A percentile compares a stretch with the other conserved stretches of the same genome.
Conservation (phyloP, 37 sponge, comb jelly and placozoan species). For the Corticium candelabrum region DNA sequence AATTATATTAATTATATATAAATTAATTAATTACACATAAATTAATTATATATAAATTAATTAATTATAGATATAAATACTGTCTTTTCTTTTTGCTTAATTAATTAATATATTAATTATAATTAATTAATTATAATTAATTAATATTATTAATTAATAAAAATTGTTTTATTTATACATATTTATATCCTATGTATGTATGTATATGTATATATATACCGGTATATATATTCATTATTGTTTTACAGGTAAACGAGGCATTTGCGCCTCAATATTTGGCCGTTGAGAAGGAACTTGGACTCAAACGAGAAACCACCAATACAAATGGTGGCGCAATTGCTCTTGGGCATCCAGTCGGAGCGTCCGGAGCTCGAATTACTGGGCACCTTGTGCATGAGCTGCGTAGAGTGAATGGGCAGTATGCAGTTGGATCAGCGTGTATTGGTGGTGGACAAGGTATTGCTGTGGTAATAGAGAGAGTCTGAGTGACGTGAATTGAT, state of each 20-base stretch:
- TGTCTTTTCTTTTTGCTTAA: background rate
- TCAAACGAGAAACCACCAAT: constrained; percentile 75
- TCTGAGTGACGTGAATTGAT: constrained; percentile 2
- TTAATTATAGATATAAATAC: too few species aligned
- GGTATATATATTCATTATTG: too few species aligned
- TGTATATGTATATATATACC: too few species aligned
- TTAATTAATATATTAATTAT: background rate
- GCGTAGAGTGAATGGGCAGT: constrained; percentile 35
- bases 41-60: too few species aligned
- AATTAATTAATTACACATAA: too few species aligned
- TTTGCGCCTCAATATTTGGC: constrained; percentile 94
- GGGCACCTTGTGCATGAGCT: constrained; percentile 85
- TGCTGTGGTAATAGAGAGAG: constrained; percentile 78
- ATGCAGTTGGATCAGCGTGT: constrained; percentile 91
- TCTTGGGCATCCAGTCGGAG: constrained; percentile 87
- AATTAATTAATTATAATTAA: too few species aligned
- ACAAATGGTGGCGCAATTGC: constrained; percentile 93
- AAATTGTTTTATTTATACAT: too few species aligned
- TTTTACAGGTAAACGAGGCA: constrained; percentile 90
- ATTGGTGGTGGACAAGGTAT: constrained; percentile 99
- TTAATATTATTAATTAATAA: too few species aligned
- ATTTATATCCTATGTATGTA: too few species aligned
- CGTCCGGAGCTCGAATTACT: constrained; percentile 85
- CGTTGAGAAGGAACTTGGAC: constrained; percentile 78
- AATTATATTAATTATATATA: too few species aligned